Evolutionary conservation across 2,113 vertebrate genomes (phyloP).

Genomic region (Plecturocebus donacophilus): DNA sequence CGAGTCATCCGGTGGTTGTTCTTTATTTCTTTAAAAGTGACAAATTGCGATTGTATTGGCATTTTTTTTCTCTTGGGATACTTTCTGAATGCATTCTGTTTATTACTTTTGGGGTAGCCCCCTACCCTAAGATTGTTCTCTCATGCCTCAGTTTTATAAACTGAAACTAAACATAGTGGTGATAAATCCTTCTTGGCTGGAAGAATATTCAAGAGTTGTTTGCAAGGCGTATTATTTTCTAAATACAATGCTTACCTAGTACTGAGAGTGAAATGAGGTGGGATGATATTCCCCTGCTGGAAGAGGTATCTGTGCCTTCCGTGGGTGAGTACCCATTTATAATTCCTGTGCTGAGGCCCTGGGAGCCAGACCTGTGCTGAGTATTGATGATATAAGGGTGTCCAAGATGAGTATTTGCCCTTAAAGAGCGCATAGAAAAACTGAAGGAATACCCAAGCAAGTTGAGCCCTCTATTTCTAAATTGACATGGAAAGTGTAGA

Average conservation of each 20-base stretch:
- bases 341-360: neutral
- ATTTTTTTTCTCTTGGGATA: neutral
- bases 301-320: neutral
- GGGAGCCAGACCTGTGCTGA: neutral
- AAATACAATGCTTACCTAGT: neutral
- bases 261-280: neutral
- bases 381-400: neutral
- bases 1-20: neutral
- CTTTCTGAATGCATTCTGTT: neutral
- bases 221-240: neutral
- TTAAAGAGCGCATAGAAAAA: neutral
- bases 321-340: neutral
- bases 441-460: fast-evolving
- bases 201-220: neutral
- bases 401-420: neutral
- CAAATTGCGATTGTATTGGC: neutral
- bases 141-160: neutral
- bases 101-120: neutral
- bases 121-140: neutral
- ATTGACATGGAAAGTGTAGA: neutral
- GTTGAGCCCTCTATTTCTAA: neutral
- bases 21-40: neutral
- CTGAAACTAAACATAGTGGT: neutral
- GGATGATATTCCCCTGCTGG: neutral
- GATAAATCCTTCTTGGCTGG: neutral